Conservation (phyloP, 2,888 invertebrate species). For the Taphrorychus bicolor region DNA sequence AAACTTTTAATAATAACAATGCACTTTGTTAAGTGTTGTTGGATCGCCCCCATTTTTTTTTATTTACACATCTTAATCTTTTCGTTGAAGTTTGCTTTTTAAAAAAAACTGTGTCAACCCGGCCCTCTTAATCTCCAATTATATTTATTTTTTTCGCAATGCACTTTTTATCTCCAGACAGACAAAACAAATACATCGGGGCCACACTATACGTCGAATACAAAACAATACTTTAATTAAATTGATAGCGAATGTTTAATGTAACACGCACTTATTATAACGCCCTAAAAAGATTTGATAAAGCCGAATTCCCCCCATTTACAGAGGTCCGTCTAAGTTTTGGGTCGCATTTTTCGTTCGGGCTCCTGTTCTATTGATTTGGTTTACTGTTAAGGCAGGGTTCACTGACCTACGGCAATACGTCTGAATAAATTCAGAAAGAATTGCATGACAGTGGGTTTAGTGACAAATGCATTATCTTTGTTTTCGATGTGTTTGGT, state of each 20-base stretch:
- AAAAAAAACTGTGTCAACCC: slow-evolving; percentile 47
- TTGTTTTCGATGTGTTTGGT: slow-evolving; percentile 27
- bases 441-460: slow-evolving; percentile 48
- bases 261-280: slow-evolving; percentile 23
- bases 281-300: slow-evolving; percentile 41
- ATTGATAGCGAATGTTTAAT: slow-evolving; percentile 19
- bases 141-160: slow-evolving; percentile 48
- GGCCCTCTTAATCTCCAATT: slow-evolving; percentile 34
- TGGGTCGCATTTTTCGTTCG: slow-evolving; percentile 31
- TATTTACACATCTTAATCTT: slow-evolving; percentile 40
- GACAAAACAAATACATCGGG: slow-evolving; percentile 45
- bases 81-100: slow-evolving; percentile 43
- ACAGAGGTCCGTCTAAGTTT: slow-evolving; percentile 28
- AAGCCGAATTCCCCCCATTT: slow-evolving; percentile 29
- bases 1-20: slow-evolving; percentile 5
- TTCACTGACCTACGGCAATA: slow-evolving; percentile 54
- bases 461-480: slow-evolving; percentile 39
- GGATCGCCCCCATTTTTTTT: slow-evolving; percentile 41
- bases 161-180: slow-evolving; percentile 48
- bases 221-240: slow-evolving; percentile 39
- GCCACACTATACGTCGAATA: slow-evolving; percentile 32
- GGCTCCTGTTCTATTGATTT: slow-evolving; percentile 49
- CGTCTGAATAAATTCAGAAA: slow-evolving; percentile 53
- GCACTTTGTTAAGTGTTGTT: slow-evolving; percentile 11
- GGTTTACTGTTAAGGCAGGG: slow-evolving; percentile 48